Percentiles rank a stretch among this genome's conserved stretches.
Conservation (phyloP, 2,888 invertebrate species). For the Pandemis corylana region DNA sequence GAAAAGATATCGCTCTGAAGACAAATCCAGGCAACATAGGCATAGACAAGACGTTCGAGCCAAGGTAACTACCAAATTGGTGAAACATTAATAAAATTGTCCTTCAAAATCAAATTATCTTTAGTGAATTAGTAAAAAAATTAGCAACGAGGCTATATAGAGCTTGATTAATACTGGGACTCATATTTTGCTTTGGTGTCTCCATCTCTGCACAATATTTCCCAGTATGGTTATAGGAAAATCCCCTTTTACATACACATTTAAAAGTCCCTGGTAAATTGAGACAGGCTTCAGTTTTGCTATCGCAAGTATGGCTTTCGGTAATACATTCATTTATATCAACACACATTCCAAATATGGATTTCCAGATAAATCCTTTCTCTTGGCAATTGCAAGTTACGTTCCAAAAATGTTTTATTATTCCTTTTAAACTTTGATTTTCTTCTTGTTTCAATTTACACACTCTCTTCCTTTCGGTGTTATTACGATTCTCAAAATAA, state of each 20-base stretch:
- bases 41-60: constrained; percentile 91
- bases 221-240: neutral
- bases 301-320: constrained; percentile 68
- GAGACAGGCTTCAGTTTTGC: constrained; percentile 79
- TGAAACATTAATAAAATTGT: neutral
- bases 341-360: constrained; percentile 86
- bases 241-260: constrained; percentile 1
- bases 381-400: constrained; percentile 83
- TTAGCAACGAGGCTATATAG: neutral
- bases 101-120: neutral
- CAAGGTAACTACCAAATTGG: constrained; percentile 81
- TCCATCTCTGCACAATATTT: neutral
- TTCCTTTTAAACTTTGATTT: constrained; percentile 76
- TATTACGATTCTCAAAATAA: constrained; percentile 50
- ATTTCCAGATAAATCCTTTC: constrained; percentile 83
- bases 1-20: constrained; percentile 92
- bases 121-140: neutral
- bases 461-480: constrained; percentile 30
- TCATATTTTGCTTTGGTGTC: neutral
- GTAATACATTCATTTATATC: constrained; percentile 86
- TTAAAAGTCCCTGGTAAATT: constrained; percentile 6
- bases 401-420: constrained; percentile 86
- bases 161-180: neutral
- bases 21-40: constrained; percentile 87
- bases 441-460: constrained; percentile 65